These are phyloP conservation scores for Tholera decimalis DNA, from an alignment of 2,888 invertebrate genomes.

Conservation along the genomic window DNA sequence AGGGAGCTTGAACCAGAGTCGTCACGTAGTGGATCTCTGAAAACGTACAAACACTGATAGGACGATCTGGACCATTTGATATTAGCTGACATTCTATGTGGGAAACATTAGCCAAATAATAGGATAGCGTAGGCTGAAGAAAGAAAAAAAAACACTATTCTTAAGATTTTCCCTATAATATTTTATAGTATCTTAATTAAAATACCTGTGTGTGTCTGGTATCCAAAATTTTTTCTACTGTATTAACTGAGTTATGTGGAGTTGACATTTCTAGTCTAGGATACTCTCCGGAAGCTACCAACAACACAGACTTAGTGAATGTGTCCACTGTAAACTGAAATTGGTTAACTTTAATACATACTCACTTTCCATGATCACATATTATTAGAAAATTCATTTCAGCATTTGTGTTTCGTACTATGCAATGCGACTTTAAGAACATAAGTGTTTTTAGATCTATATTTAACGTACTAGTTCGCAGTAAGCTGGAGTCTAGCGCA, in stretches of 20 bases:
- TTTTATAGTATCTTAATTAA: neutral
- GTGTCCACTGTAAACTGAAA: slow-evolving; percentile 77
- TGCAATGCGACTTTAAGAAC: no score
- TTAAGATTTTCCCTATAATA: neutral
- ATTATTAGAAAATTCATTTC: no score
- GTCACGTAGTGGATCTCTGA: neutral
- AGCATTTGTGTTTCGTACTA: no score
- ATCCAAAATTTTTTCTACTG: slow-evolving; percentile 70
- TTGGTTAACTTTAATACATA: neutral
- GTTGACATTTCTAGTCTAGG: slow-evolving; percentile 69
- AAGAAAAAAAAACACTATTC: neutral
- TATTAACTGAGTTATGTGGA: slow-evolving; percentile 51
- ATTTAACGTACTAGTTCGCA: no score
- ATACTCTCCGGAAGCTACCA: slow-evolving; percentile 74
- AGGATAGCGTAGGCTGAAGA: neutral
- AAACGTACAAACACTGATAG: neutral
- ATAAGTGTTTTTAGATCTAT: no score
- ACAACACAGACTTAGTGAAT: slow-evolving; percentile 75
- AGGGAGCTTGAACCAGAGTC: no score
- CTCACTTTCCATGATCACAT: no score
- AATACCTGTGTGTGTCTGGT: slow-evolving; percentile 72
- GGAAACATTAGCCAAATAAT: neutral
- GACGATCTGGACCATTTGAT: neutral
- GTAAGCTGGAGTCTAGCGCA: no score
- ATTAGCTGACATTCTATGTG: neutral